Evolutionary conservation across 2,888 invertebrate genomes (phyloP), one percentile per base, ranked within the genome.

Genomic region (Julus scandinavius): DNA sequence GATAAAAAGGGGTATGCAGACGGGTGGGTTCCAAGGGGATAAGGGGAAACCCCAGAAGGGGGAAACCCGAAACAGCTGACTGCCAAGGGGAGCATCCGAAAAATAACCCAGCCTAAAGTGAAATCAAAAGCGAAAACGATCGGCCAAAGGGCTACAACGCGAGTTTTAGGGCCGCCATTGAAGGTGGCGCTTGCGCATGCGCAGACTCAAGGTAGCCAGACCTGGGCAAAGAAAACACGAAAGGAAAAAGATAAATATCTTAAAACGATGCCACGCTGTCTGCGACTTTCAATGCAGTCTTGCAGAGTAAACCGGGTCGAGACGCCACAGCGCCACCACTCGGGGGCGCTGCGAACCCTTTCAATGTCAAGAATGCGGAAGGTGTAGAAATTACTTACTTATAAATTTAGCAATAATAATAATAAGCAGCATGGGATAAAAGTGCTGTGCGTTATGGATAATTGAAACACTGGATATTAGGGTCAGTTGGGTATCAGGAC

Each of bases 181-280:
- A 54, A 40, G 58, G 58, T 11, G n/a, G 87, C 17, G n/a, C 7
- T 41, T 29, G 17, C 84, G 84, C 87, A 63, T 58, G 58, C 63
- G 58, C 87, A 87, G 41, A 49, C 58, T 45, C 87, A 58, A 87
- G 87, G 87, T 87, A 87, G 45, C n/a, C 50, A 38, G 6, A 87
- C 3, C 49, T n/a, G 20, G 54, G 29, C n/a, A 54, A 38, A 20
- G 58, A 58, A 87, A 54, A 58, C 87, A n/a, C 45, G 49, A 86
- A 86, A 58, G 49, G 58, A 58, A 87, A 87, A 58, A 38, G 87
- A 40, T 40, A 87, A 87, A 50, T 87, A 87, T 87, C 87, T 50
- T 50, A 9, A 87, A 58, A 87, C 54, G 58, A 58, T 87, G 50
- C 87, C 87, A 87, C 87, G 87, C 87, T 87, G 87, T 87, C 87